Evolutionary conservation across 2,113 vertebrate species (phyloP).

Genomic region (Aix galericulata): DNA sequence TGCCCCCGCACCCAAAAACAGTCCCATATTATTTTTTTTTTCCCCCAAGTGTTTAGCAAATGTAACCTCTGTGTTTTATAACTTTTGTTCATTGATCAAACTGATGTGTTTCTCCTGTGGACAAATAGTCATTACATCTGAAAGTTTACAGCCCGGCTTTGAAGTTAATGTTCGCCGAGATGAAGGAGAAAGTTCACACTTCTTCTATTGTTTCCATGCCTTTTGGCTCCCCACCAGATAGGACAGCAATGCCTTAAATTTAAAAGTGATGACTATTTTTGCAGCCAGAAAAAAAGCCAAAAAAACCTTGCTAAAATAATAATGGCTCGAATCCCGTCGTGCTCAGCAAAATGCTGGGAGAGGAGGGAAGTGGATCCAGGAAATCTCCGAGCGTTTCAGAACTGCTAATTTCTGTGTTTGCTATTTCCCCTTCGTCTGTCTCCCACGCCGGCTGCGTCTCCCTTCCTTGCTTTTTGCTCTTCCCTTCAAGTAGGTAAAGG

Average conservation of each 20-base stretch:
- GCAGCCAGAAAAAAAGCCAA: slow-evolving; percentile 49
- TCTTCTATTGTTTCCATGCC: slow-evolving; percentile 54
- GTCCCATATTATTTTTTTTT: neutral
- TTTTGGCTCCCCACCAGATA: slow-evolving; percentile 45
- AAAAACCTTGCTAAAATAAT: slow-evolving; percentile 39
- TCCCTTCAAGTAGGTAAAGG: neutral
- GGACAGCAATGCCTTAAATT: slow-evolving; percentile 50
- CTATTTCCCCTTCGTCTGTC: neutral
- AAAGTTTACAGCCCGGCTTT: slow-evolving; percentile 49
- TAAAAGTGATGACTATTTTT: slow-evolving; percentile 60
- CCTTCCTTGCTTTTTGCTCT: neutral
- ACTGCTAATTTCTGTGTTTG: slow-evolving; percentile 12
- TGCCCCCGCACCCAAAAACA: neutral
- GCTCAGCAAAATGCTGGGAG: slow-evolving; percentile 29
- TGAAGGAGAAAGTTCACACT: slow-evolving; percentile 69
- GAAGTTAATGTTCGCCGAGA: slow-evolving; percentile 67
- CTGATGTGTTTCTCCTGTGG: slow-evolving; percentile 50
- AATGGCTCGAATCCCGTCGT: neutral
- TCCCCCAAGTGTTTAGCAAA: slow-evolving; percentile 32
- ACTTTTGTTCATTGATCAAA: slow-evolving; percentile 45
- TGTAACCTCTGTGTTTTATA: slow-evolving; percentile 57
- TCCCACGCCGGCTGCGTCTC: neutral
- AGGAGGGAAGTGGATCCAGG: slow-evolving; percentile 9
- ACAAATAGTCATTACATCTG: slow-evolving; percentile 57
- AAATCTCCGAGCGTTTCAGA: neutral